Percentiles rank a stretch among this genome's conserved stretches.
Evolutionary conservation across 2,113 vertebrate genomes (phyloP).

Genomic region (Phoxinus phoxinus): DNA sequence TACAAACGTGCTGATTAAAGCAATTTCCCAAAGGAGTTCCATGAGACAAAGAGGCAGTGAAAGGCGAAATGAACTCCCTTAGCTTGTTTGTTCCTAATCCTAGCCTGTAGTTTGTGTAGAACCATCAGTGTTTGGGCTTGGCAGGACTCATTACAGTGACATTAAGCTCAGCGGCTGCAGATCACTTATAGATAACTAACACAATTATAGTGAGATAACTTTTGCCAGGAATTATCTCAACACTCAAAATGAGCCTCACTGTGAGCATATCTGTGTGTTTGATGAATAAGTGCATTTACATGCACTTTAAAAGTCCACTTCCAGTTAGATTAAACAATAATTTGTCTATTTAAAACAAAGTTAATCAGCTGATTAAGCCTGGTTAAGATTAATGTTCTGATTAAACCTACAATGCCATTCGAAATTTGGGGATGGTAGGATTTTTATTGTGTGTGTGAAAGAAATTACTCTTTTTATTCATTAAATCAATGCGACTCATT

Average conservation of each 20-base stretch:
- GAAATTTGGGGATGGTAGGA: not conserved
- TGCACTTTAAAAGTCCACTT: not conserved
- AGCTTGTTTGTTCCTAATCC: slow-evolving; percentile 35
- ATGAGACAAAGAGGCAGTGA: not conserved
- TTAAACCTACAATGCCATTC: not conserved
- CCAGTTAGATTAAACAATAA: not conserved
- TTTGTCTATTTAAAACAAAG: not conserved
- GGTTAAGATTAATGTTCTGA: not conserved
- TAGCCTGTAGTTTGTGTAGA: slow-evolving; percentile 29
- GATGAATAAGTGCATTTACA: not conserved
- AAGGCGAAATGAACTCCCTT: not conserved
- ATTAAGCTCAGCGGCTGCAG: slow-evolving; percentile 62
- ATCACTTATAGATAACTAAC: slow-evolving; percentile 62
- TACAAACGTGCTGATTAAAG: not conserved
- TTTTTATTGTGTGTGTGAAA: not conserved
- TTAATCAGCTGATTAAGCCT: not conserved
- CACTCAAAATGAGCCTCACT: not conserved
- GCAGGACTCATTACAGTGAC: slow-evolving; percentile 64
- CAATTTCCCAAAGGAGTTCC: not conserved
- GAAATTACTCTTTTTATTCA: not conserved
- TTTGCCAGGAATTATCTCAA: slow-evolving; percentile 54
- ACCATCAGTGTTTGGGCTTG: slow-evolving; percentile 46
- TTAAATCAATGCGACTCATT: not conserved
- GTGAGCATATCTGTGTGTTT: not conserved
- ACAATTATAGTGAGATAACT: slow-evolving; percentile 59